Conservation (phyloP, 2,113 vertebrate genomes). For the Pipa parva region DNA sequence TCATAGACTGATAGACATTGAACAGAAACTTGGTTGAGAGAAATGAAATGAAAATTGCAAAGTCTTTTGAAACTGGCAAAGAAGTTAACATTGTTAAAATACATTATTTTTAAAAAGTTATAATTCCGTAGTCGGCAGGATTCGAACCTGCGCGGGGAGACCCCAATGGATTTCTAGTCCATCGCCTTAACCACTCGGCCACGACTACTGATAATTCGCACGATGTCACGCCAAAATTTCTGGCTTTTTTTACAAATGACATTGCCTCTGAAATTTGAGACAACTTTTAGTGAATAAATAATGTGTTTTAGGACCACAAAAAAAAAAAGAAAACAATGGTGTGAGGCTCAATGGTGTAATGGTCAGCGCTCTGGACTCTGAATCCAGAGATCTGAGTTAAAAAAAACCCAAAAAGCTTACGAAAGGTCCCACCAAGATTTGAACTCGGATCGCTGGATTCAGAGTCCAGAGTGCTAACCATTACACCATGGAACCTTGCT, state of each 20-base stretch:
- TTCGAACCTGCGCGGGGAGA: slow-evolving; percentile 93
- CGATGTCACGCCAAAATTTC: too few species aligned
- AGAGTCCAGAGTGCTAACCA: slow-evolving; percentile 42
- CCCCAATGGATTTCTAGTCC: slow-evolving; percentile 90
- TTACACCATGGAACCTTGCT: slow-evolving; percentile 36
- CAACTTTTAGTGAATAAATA: too few species aligned
- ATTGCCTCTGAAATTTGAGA: too few species aligned
- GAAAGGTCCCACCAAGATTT: slow-evolving; percentile 36
- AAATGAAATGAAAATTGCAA: too few species aligned
- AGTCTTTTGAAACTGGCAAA: too few species aligned
- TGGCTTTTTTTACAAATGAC: too few species aligned
- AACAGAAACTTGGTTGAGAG: too few species aligned
- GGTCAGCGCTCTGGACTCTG: slow-evolving; percentile 5
- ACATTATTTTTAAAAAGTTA: too few species aligned
- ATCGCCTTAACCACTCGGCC: slow-evolving; percentile 71
- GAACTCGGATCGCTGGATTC: slow-evolving; percentile 28
- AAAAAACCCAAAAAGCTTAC: neutral
- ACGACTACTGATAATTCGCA: neutral
- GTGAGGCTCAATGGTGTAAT: slow-evolving; percentile 15
- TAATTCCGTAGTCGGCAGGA: slow-evolving; percentile 61
- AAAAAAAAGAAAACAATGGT: too few species aligned
- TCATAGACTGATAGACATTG: too few species aligned
- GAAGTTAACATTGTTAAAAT: too few species aligned
- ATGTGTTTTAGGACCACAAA: too few species aligned
- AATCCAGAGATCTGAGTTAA: neutral